These are phyloP conservation scores for Eulemur albifrons DNA, from an alignment of 2,797 vertebrate genomes.

Conservation along the genomic window DNA sequence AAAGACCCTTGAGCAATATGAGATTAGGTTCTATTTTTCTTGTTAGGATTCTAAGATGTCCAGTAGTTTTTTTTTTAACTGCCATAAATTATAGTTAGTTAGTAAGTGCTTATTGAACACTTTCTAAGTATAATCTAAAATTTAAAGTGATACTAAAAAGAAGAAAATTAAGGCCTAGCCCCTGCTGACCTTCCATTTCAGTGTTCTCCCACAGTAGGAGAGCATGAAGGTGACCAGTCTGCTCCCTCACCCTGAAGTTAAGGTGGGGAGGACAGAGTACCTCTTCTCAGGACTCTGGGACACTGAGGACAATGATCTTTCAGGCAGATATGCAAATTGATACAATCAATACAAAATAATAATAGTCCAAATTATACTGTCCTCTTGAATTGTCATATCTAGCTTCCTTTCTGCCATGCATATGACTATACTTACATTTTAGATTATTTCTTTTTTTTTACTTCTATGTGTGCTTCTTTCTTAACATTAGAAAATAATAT, in stretches of 20 bases:
- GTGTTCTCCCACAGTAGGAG: background rate
- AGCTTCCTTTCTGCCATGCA: background rate
- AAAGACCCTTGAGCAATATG: background rate
- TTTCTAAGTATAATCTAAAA: background rate
- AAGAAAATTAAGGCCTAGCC: background rate
- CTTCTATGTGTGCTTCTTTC: background rate
- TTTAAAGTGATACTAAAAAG: slow-evolving; percentile 16
- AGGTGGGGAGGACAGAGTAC: background rate
- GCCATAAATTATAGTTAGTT: slow-evolving; percentile 8
- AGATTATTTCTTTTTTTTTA: background rate
- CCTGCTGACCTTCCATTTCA: background rate
- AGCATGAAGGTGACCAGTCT: background rate
- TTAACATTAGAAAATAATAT: slow-evolving; percentile 18
- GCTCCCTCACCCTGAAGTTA: background rate
- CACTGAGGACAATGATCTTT: background rate
- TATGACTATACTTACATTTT: background rate
- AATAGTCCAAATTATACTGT: background rate
- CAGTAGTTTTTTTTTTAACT: background rate
- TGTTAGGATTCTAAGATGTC: background rate
- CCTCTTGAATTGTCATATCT: background rate
- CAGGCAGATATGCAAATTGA: background rate
- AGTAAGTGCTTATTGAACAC: background rate
- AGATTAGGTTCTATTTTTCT: background rate
- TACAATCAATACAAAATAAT: background rate
- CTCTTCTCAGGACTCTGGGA: background rate